A percentile compares a stretch with the other conserved stretches of the same genome.
These are phyloP conservation scores for Theocolax elegans DNA, from an alignment of 1,140 invertebrate species.

Conservation along the genomic window DNA sequence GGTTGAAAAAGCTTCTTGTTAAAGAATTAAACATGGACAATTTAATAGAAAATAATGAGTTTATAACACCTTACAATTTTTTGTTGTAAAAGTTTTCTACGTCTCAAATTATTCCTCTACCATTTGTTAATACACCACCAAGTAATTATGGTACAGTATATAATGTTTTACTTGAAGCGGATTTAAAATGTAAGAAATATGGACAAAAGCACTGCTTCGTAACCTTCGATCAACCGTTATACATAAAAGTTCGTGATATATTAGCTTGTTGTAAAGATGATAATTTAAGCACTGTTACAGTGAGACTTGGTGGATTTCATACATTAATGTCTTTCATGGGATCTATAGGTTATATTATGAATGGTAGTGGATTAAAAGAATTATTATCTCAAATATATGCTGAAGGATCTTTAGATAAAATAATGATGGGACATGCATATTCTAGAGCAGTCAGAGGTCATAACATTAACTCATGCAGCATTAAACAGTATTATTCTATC, in stretches of 20 bases:
- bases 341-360: constrained; percentile 60
- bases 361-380: constrained; percentile 60
- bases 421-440: constrained; percentile 55
- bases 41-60: too few species aligned
- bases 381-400: constrained; percentile 55
- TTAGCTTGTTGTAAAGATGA: constrained; percentile 6
- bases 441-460: too few species aligned
- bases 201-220: constrained; percentile 22
- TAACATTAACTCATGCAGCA: too few species aligned
- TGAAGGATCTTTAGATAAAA: constrained; percentile 56
- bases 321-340: constrained; percentile 59
- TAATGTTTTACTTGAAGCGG: neutral
- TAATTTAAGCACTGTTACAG: constrained; percentile 38
- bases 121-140: neutral
- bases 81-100: too few species aligned
- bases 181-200: neutral
- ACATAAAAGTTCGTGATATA: constrained; percentile 48
- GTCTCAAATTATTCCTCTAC: too few species aligned
- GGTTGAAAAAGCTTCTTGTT: too few species aligned
- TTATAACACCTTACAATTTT: too few species aligned
- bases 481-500: constrained; percentile 48
- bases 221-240: too few species aligned
- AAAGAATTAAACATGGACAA: too few species aligned
- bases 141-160: constrained; percentile 2
- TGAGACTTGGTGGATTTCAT: constrained; percentile 52